Evolutionary conservation across 2,888 invertebrate genomes (phyloP).

Genomic region (Dynastes maya): DNA sequence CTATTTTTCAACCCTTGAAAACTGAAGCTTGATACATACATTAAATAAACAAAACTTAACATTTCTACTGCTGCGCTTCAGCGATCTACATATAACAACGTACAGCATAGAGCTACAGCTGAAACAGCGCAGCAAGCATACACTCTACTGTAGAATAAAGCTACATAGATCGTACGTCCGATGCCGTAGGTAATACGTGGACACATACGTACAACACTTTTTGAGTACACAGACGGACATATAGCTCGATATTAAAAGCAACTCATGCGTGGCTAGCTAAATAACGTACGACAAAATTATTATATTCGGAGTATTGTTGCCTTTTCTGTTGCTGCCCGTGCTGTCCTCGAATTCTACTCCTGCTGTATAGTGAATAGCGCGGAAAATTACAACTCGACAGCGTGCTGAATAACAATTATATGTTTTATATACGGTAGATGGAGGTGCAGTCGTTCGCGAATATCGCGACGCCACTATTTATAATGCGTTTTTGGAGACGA

Average conservation of each 20-base stretch:
- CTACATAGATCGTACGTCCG: no score
- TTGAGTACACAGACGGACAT: not conserved
- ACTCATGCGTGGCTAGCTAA: slow-evolving; percentile 27
- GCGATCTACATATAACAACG: no score
- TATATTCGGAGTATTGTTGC: slow-evolving; percentile 20
- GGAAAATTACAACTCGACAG: slow-evolving; percentile 39
- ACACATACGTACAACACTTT: no score
- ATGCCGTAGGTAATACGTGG: no score
- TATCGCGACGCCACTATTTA: not conserved
- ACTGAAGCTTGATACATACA: no score
- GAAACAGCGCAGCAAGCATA: no score
- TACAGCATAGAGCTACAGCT: no score
- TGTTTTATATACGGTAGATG: slow-evolving; percentile 16
- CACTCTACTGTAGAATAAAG: no score
- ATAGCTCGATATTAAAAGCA: slow-evolving; percentile 26
- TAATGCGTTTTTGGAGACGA: not conserved
- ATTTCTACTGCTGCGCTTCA: no score
- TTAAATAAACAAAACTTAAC: no score
- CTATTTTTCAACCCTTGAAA: no score
- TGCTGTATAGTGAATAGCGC: slow-evolving; percentile 23
- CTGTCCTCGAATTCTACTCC: slow-evolving; percentile 7
- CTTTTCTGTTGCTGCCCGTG: not conserved
- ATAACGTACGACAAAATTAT: slow-evolving; percentile 36
- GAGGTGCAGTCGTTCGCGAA: slow-evolving; percentile 17
- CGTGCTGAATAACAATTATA: slow-evolving; percentile 32